These are phyloP conservation scores for Drosophila malerkotliana DNA, from an alignment of 1,140 invertebrate species.

Conservation along the genomic window DNA sequence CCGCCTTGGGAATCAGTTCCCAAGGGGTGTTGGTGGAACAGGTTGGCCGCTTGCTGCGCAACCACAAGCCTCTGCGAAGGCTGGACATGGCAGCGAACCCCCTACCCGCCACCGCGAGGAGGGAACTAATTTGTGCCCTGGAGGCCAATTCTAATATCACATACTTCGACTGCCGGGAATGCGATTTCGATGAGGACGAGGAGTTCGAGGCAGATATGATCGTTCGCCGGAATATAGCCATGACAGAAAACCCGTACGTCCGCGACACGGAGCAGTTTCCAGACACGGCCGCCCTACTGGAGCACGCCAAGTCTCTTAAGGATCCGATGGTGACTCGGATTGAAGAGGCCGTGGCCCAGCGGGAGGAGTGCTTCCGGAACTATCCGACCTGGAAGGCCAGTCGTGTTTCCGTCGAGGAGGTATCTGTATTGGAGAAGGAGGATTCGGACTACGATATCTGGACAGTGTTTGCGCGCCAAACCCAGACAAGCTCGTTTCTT, in stretches of 20 bases:
- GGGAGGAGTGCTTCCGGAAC: slow-evolving; percentile 16
- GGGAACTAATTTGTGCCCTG: slow-evolving; percentile 27
- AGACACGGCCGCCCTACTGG: slow-evolving; percentile 7
- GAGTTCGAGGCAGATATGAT: slow-evolving; percentile 48
- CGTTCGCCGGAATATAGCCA: slow-evolving; percentile 46
- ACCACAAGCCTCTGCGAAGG: slow-evolving; percentile 36
- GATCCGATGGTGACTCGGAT: slow-evolving; percentile 32
- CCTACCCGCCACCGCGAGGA: not conserved
- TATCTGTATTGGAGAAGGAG: not conserved
- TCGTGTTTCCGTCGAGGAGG: not conserved
- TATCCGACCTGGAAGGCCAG: not conserved
- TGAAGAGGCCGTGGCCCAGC: not conserved
- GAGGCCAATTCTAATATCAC: slow-evolving; percentile 22
- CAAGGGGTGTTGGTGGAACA: not conserved
- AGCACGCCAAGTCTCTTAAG: slow-evolving; percentile 2
- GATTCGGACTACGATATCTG: slow-evolving; percentile 37
- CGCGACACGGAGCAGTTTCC: slow-evolving; percentile 28
- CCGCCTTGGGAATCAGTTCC: slow-evolving; percentile 9
- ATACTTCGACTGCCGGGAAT: slow-evolving; percentile 42
- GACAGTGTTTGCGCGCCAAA: slow-evolving; percentile 5
- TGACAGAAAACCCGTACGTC: slow-evolving; percentile 22
- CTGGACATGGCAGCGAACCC: slow-evolving; percentile 42
- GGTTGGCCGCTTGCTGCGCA: slow-evolving; percentile 34
- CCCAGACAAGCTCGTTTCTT: not conserved
- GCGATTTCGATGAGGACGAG: slow-evolving; percentile 37